Conservation (phyloP, 2,797 vertebrate species). For the Phyllotis vaccarum region DNA sequence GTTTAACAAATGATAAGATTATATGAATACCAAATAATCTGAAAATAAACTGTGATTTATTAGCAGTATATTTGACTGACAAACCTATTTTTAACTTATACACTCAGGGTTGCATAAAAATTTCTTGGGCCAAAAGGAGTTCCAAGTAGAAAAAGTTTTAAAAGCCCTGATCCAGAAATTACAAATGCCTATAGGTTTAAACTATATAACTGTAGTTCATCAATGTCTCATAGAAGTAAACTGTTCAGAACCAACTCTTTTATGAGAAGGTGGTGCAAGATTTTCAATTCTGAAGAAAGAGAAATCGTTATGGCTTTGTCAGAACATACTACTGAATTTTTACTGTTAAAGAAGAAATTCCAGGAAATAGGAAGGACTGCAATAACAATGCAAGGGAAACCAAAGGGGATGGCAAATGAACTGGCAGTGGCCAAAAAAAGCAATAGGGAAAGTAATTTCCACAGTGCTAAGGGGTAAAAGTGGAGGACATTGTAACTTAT, state of each 20-base stretch:
- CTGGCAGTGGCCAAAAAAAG: background rate
- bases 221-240: constrained; percentile 12
- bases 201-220: background rate
- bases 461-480: background rate
- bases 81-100: background rate
- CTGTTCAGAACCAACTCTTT: background rate
- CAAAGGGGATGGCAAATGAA: background rate
- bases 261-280: background rate
- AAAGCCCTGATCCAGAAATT: constrained; percentile 14
- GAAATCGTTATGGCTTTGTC: background rate
- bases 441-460: background rate
- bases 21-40: background rate
- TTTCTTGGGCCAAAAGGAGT: background rate
- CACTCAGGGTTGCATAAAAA: background rate
- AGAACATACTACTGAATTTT: constrained; percentile 8
- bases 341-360: constrained; percentile 23
- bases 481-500: background rate
- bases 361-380: constrained; percentile 13
- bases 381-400: constrained; percentile 23
- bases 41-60: background rate
- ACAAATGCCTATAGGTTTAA: constrained; percentile 9
- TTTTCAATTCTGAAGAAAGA: background rate
- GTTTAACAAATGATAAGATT: background rate
- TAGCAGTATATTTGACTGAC: background rate
- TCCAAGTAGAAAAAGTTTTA: background rate